Percentiles rank a stretch among this genome's conserved stretches.
Evolutionary conservation across 2,888 invertebrate species (phyloP).

Genomic region (Neoitamus cyanurus): DNA sequence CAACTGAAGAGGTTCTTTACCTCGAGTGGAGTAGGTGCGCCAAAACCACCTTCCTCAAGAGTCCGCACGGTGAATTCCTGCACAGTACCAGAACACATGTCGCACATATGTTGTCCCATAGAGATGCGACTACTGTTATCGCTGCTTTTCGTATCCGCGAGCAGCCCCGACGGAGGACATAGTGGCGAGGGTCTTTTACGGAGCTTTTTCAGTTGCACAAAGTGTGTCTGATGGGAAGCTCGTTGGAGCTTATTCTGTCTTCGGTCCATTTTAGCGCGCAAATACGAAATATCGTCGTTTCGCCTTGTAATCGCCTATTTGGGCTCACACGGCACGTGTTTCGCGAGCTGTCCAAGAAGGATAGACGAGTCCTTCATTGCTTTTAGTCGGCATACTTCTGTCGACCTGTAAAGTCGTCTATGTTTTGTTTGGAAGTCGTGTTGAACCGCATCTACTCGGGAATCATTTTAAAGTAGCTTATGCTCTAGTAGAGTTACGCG

Average conservation of each 20-base stretch:
- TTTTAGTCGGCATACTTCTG: not conserved
- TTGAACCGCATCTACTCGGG: not conserved
- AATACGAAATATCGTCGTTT: not conserved
- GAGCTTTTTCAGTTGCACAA: conserved; percentile 8
- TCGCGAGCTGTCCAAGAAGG: not conserved
- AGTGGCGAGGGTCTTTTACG: not conserved
- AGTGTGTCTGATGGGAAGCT: not conserved
- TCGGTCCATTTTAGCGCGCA: not conserved
- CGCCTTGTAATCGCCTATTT: not conserved
- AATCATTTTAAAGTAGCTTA: not conserved
- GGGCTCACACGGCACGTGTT: not conserved
- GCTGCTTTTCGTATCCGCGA: not conserved
- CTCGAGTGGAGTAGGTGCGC: not conserved
- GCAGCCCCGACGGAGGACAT: not conserved
- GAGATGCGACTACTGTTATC: not conserved
- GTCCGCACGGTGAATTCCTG: not conserved
- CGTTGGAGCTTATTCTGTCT: not conserved
- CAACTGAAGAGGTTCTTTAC: not conserved
- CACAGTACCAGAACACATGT: not conserved
- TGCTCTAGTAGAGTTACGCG: not conserved
- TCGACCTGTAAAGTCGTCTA: not conserved
- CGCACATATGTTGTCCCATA: not conserved
- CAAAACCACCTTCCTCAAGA: not conserved
- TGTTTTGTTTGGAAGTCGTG: not conserved
- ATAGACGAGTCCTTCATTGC: not conserved